Evolutionary conservation across 2,888 invertebrate species (phyloP), one percentile per base, ranked within the genome.

Genomic region (Eristalis pertinax): DNA sequence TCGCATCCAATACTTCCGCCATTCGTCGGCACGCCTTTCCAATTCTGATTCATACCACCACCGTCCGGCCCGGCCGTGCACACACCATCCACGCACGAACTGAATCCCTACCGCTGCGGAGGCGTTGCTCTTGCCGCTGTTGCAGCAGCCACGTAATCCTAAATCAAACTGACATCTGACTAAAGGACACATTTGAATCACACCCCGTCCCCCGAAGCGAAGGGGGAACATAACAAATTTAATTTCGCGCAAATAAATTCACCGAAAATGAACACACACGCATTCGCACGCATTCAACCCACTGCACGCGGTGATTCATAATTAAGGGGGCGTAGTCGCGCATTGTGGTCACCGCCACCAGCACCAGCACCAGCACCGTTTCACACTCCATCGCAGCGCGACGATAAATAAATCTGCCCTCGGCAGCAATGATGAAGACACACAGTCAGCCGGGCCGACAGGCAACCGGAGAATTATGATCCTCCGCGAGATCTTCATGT

Each of bases 221-320:
- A 4, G 29, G 29, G 63, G 19, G 24, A 26, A 64, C 62, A 80
- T 41, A 77, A 50, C 68, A 84, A 76, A 87, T 80, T 79, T 76
- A 87, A 87, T 87, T 87, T 87, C 32, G 84, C 73, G 79, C 84
- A 80, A 87, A 87, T 87, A 87, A 87, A 87, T 87, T 83, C 43
- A 60, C 76, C 79, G 35, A 84, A 87, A 84, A 62, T 67, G 64
- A 72, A 73, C 41, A 60, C 76, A 64, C 24, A 38, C 19, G n/a
- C 38, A 60, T 26, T 10, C 50, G 32, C 19, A 5, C 50, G 38
- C 26, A 22, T 22, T 38, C 68, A 50, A 19, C 68, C 62, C 62
- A 69, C 15, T 68, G 15, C 24, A 26, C 22, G 26, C 26, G 78
- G 60, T 87, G 87, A 84, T 69, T 87, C 87, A 87, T 80, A 87